Conservation (phyloP, 2,888 invertebrate species). For the Mimachlamys varia region DNA sequence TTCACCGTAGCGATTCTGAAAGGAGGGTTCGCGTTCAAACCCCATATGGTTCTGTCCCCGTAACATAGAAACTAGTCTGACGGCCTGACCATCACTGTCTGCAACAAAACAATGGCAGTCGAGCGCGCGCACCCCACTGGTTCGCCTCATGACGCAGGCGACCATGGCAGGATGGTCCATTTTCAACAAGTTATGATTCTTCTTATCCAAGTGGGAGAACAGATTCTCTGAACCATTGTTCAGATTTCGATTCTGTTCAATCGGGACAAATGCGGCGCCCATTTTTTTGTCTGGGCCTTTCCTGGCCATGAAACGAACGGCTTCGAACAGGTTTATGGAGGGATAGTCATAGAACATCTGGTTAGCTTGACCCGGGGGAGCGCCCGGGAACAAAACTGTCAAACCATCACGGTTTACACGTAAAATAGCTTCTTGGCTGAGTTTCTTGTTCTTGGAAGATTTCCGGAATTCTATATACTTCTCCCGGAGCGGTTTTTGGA, state of each 20-base stretch:
- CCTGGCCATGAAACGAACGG: conserved; percentile 71
- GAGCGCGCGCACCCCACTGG: conserved; percentile 97
- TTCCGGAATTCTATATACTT: conserved; percentile 96
- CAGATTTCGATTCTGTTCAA: conserved; percentile 81
- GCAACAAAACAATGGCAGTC: conserved; percentile 99
- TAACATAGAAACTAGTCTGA: conserved; percentile 55
- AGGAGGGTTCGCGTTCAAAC: conserved; percentile 48
- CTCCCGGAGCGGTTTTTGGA: conserved; percentile 97
- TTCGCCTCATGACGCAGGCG: conserved; percentile 96
- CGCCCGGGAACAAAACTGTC: conserved; percentile 96
- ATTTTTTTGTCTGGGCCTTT: conserved; percentile 80
- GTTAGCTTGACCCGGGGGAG: conserved; percentile 96
- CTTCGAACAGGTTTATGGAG: conserved; percentile 83
- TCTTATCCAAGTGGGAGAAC: conserved; percentile 97
- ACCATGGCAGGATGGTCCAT: conserved; percentile 97
- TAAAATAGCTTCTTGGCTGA: conserved; percentile 77
- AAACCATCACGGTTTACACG: conserved; percentile 93
- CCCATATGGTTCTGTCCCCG: background rate
- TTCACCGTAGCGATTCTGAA: conserved; percentile 57
- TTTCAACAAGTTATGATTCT: conserved; percentile 95
- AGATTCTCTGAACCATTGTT: conserved; percentile 76
- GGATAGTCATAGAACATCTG: conserved; percentile 83
- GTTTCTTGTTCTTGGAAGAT: conserved; percentile 62
- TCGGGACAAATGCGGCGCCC: conserved; percentile 86
- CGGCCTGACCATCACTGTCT: conserved; percentile 65